These are phyloP conservation scores for Melanophora roralis DNA, from an alignment of 2,888 invertebrate genomes.

Conservation along the genomic window DNA sequence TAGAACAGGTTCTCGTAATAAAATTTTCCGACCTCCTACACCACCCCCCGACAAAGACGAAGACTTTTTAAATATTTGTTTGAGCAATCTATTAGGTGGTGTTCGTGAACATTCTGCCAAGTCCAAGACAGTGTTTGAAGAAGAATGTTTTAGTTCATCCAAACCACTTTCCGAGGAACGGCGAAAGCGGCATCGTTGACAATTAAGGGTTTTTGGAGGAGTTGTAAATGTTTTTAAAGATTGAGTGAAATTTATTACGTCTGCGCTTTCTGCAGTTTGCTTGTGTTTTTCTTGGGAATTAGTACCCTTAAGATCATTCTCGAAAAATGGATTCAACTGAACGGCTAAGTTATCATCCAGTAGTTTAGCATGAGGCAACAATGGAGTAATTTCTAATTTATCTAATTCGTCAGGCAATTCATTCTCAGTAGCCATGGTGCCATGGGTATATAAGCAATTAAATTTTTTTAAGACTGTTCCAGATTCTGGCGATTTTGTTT, in stretches of 20 bases:
- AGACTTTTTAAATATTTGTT: slow-evolving; percentile 65
- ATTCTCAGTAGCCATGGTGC: slow-evolving; percentile 50
- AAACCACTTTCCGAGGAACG: slow-evolving; percentile 70
- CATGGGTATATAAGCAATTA: background rate
- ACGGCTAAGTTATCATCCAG: slow-evolving; percentile 65
- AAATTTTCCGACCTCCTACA: slow-evolving; percentile 54
- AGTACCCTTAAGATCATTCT: slow-evolving; percentile 18
- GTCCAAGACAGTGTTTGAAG: slow-evolving; percentile 40
- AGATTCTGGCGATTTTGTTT: background rate
- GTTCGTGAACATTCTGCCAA: slow-evolving; percentile 17
- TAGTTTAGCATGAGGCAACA: slow-evolving; percentile 71
- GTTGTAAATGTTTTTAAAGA: background rate
- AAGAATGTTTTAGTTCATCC: slow-evolving; percentile 67
- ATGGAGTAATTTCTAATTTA: slow-evolving; percentile 80
- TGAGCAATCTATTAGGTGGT: slow-evolving; percentile 63
- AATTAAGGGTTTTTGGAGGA: slow-evolving; percentile 2
- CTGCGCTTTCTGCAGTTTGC: background rate
- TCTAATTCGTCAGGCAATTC: slow-evolving; percentile 79
- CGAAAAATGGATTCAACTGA: slow-evolving; percentile 71
- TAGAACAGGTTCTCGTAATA: slow-evolving; percentile 69
- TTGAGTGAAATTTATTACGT: slow-evolving; percentile 11
- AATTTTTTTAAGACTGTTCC: background rate
- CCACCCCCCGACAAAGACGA: slow-evolving; percentile 2
- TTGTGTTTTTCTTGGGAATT: background rate
- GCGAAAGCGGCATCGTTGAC: slow-evolving; percentile 67